A percentile compares a stretch with the other conserved stretches of the same genome.
Conservation (phyloP, 2,113 vertebrate genomes). For the Dolichallabes microphthalmus region DNA sequence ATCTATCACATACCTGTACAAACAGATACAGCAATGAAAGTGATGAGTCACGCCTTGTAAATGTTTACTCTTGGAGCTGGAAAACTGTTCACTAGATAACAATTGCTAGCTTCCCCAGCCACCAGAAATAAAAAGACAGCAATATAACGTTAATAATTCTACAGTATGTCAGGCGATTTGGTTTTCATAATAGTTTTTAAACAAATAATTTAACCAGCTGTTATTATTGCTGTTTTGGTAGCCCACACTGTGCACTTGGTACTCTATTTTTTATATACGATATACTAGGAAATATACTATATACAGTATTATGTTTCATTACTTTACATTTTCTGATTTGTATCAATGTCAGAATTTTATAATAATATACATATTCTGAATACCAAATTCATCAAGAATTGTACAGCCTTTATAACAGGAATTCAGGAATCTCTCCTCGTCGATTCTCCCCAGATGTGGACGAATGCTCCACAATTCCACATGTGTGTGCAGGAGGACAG, state of each 20-base stretch:
- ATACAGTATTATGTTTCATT: not conserved
- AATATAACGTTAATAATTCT: not conserved
- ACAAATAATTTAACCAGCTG: not conserved
- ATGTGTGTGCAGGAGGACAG: conserved; percentile 61
- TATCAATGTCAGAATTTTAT: not conserved
- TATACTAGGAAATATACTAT: too few relatives aligned
- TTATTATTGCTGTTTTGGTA: not conserved
- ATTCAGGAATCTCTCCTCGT: conserved; percentile 12
- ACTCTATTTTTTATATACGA: too few relatives aligned
- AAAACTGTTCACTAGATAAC: not conserved
- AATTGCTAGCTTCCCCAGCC: not conserved
- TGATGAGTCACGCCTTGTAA: not conserved
- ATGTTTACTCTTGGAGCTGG: not conserved
- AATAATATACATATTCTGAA: not conserved
- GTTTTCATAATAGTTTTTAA: not conserved
- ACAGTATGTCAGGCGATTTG: not conserved
- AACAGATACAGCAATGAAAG: not conserved
- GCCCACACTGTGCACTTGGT: not conserved
- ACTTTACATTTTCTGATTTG: not conserved
- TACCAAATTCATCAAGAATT: not conserved
- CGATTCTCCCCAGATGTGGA: conserved; percentile 61
- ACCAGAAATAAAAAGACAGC: not conserved
- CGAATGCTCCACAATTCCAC: conserved; percentile 58
- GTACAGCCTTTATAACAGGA: not conserved
- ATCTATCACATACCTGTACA: not conserved